These are phyloP conservation scores for honey bee (Apis mellifera) DNA, from an alignment of 1,140 invertebrate genomes.

Conservation along the genomic window Amel_HAv3.1 CM009941.2:2925001-2925500, in stretches of 20 bases:
- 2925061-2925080: no score
- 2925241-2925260: constrained; percentile 28
- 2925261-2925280: constrained; percentile 43
- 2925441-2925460: constrained; percentile 10
- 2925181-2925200: constrained; percentile 30
- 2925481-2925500: constrained; percentile 35
- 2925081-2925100: background rate
- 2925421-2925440: background rate
- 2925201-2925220: constrained; percentile 4
- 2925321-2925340: constrained; percentile 27
- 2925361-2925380: background rate
- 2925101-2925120: constrained; percentile 17
- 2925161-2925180: constrained; percentile 16
- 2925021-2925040: background rate
- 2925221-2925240: constrained; percentile 32
- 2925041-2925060: background rate
- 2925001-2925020: background rate
- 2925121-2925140: background rate
- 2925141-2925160: constrained; percentile 7
- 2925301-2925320: constrained; percentile 40
- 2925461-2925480: background rate
- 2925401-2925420: background rate
- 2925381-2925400: background rate
- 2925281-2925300: constrained; percentile 18
- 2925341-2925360: constrained; percentile 14